Percentiles rank a stretch among this genome's conserved stretches.
Conservation (phyloP, 2,797 vertebrate species). For the Tinamus major region DNA sequence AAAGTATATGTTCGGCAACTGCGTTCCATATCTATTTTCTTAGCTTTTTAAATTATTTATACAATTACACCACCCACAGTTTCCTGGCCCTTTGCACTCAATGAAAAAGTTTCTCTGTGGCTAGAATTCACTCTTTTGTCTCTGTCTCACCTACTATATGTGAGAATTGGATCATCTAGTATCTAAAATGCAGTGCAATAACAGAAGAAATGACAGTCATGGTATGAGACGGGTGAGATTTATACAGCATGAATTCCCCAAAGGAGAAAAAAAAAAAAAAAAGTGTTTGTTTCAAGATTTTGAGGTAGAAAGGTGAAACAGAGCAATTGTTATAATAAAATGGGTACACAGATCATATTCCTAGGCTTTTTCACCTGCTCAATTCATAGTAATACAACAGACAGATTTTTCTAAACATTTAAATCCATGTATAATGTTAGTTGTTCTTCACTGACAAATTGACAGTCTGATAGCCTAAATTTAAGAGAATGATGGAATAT, state of each 20-base stretch:
- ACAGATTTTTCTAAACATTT: neutral
- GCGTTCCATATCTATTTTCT: conserved; percentile 30
- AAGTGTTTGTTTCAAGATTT: neutral
- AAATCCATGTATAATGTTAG: neutral
- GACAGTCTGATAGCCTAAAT: neutral
- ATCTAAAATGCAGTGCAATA: neutral
- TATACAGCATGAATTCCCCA: neutral
- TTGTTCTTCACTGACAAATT: neutral
- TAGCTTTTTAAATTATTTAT: conserved; percentile 37
- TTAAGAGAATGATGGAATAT: neutral
- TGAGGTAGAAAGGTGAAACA: neutral
- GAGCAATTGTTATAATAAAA: neutral
- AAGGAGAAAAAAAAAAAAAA: neutral
- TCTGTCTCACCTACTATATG: neutral
- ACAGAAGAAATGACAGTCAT: neutral
- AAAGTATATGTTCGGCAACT: neutral
- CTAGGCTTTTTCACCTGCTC: neutral
- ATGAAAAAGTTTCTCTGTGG: neutral
- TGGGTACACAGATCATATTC: neutral
- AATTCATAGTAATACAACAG: neutral
- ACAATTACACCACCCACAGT: neutral
- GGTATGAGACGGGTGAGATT: neutral
- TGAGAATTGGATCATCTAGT: neutral
- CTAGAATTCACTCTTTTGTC: neutral
- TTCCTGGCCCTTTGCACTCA: neutral